These are phyloP conservation scores for Rhodinocichla rosea DNA, from an alignment of 2,113 vertebrate species.

Conservation along the genomic window DNA sequence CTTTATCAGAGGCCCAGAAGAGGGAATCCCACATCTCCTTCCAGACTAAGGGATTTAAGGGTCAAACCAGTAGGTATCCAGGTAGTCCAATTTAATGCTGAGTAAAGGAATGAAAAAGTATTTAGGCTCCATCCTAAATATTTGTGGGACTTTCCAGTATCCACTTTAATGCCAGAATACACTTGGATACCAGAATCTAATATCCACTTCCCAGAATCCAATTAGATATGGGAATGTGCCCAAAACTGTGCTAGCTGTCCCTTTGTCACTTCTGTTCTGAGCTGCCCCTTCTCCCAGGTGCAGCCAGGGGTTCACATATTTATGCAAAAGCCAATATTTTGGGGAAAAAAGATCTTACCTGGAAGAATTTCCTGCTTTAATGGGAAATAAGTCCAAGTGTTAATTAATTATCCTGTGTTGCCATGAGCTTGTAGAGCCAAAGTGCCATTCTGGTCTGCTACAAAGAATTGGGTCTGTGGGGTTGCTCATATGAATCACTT, in stretches of 20 bases:
- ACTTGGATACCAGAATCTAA: neutral
- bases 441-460: neutral
- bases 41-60: neutral
- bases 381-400: neutral
- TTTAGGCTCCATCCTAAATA: neutral
- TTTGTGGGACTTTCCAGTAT: neutral
- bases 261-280: neutral
- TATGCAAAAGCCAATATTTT: neutral
- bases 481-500: neutral
- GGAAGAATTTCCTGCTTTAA: neutral
- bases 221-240: neutral
- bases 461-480: neutral
- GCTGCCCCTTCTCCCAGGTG: neutral
- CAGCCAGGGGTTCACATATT: neutral
- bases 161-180: neutral
- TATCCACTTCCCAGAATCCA: neutral
- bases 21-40: neutral
- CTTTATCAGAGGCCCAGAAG: neutral
- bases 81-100: neutral
- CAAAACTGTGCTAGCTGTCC: accelerated
- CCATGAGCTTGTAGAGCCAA: neutral
- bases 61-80: neutral
- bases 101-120: neutral
- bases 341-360: accelerated
- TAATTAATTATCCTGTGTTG: neutral